These are phyloP conservation scores for Isurus oxyrinchus DNA, from an alignment of 2,113 vertebrate species.

Conservation along the genomic window DNA sequence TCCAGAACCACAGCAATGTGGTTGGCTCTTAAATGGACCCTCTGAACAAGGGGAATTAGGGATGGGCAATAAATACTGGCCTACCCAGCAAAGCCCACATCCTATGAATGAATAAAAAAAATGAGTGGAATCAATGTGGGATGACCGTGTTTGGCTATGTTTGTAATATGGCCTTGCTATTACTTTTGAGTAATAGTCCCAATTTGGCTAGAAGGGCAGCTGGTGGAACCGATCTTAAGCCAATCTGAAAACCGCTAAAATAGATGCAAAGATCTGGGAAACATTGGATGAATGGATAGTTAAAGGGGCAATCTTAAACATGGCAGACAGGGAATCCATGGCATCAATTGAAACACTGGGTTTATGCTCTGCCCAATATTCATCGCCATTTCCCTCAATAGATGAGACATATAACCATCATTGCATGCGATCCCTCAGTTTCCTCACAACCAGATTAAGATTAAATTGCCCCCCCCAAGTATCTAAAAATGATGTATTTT, in stretches of 20 bases:
- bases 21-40: too few species aligned
- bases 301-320: not conserved
- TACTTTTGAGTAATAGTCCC: not conserved
- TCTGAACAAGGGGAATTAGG: too few species aligned
- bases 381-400: too few species aligned
- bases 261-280: not conserved
- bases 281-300: not conserved
- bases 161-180: not conserved
- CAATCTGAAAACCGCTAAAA: not conserved
- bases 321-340: not conserved
- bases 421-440: not conserved
- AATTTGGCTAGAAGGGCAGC: not conserved
- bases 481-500: not conserved
- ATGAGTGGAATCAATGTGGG: not conserved
- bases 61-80: too few species aligned
- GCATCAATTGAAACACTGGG: not conserved
- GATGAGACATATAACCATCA: not conserved
- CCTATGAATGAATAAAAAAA: not conserved
- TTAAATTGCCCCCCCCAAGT: not conserved
- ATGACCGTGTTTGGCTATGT: not conserved
- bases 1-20: too few species aligned
- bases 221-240: not conserved
- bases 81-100: not conserved
- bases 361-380: not conserved
- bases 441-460: not conserved